Conservation (phyloP, 2,797 vertebrate species). For the Phrynocephalus forsythii region DNA sequence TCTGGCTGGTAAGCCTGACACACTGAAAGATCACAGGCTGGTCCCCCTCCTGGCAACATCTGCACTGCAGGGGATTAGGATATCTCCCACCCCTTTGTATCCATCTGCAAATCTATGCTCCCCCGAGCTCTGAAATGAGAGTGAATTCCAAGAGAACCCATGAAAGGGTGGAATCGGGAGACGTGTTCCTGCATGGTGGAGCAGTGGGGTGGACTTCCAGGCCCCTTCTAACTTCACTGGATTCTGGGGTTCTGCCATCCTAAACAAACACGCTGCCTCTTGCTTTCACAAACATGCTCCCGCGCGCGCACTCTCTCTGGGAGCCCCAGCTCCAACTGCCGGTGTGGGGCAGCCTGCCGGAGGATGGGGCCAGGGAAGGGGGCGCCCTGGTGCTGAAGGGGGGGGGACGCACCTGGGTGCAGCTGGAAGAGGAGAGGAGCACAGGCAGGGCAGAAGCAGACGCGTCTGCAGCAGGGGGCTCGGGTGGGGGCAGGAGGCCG, state of each 20-base stretch:
- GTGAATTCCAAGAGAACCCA: no score
- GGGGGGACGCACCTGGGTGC: slow-evolving; percentile 85
- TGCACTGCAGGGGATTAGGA: no score
- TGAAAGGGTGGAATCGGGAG: background rate
- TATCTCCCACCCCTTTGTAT: no score
- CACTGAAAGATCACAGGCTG: no score
- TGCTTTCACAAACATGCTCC: background rate
- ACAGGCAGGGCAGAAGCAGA: slow-evolving; percentile 7
- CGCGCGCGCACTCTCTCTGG: no score
- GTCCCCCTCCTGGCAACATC: no score
- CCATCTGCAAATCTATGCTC: background rate
- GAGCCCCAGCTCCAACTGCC: no score
- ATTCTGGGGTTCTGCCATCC: no score
- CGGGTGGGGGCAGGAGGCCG: slow-evolving; percentile 77
- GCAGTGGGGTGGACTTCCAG: no score
- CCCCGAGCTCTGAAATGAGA: background rate
- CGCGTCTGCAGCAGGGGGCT: slow-evolving; percentile 65
- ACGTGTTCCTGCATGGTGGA: no score
- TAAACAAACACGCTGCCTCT: background rate
- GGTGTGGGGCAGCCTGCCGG: background rate
- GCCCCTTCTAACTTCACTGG: no score
- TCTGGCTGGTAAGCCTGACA: background rate
- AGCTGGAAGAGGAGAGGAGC: slow-evolving; percentile 75
- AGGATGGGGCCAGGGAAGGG: fast-evolving
- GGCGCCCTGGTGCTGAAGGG: background rate